Percentiles rank a stretch among this genome's conserved stretches.
Conservation (phyloP, 1,140 invertebrate species). For the Harpegnathos saltator region DNA sequence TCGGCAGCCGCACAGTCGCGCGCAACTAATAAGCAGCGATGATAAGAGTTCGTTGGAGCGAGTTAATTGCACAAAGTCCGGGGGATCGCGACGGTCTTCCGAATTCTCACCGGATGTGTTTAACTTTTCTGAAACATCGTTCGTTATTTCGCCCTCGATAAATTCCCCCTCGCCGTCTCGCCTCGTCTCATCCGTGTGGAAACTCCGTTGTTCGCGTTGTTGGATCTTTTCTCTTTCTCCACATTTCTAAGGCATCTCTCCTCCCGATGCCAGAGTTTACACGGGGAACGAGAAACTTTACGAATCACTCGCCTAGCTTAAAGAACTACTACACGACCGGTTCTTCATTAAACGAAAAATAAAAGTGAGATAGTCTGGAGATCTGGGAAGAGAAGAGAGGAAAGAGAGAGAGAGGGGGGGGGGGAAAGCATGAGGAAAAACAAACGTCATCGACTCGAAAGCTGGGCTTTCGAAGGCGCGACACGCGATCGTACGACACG, state of each 20-base stretch:
- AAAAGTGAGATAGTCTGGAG: neutral
- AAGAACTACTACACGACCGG: neutral
- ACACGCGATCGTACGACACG: constrained; percentile 5
- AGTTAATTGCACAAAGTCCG: no score
- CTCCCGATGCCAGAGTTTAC: neutral
- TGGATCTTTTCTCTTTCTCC: neutral
- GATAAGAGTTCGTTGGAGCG: no score
- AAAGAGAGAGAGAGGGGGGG: no score
- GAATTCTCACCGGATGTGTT: no score
- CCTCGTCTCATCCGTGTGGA: no score
- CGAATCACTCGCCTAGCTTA: neutral
- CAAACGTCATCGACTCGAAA: constrained; percentile 22
- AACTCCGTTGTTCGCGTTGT: neutral
- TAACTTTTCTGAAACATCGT: no score
- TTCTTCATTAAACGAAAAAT: constrained; percentile 24
- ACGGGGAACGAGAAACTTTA: neutral
- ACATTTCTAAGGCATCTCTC: neutral
- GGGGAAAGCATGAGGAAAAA: neutral
- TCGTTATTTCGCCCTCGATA: no score
- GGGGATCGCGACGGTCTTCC: no score
- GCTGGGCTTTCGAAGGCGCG: neutral
- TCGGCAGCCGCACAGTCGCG: neutral
- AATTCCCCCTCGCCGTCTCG: no score
- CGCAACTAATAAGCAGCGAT: no score
- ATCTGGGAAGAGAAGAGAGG: no score